Conservation (phyloP, 2,888 invertebrate genomes). For the Phytoseiulus persimilis region DNA sequence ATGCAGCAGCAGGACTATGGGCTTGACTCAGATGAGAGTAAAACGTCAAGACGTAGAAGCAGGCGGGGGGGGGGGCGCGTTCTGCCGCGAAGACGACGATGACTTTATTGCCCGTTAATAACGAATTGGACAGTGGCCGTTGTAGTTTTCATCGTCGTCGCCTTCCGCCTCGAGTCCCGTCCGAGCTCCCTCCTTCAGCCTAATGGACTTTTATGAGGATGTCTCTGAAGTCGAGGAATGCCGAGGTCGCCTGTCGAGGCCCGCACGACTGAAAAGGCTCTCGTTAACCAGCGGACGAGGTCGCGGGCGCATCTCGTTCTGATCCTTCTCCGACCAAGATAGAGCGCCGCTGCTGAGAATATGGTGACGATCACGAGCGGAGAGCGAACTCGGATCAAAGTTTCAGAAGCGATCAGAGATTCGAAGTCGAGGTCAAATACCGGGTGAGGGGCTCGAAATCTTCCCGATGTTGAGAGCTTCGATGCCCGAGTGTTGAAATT, state of each 20-base stretch:
- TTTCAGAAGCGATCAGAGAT: no score
- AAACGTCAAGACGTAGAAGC: not conserved
- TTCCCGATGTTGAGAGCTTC: no score
- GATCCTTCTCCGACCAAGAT: not conserved
- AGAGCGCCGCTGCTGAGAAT: no score
- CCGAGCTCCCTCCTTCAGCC: not conserved
- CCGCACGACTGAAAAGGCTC: not conserved
- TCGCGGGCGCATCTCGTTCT: no score
- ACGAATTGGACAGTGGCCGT: not conserved
- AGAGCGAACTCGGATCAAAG: no score
- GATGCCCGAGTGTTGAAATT: no score
- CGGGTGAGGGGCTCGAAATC: no score
- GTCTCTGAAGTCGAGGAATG: conserved; percentile 10
- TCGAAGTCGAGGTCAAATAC: no score
- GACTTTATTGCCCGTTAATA: conserved; percentile 38
- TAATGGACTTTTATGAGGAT: conserved; percentile 35
- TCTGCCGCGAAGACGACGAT: not conserved
- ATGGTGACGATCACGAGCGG: no score
- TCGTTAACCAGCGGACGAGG: not conserved
- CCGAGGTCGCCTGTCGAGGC: not conserved
- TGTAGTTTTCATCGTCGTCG: no score
- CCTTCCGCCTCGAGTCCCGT: not conserved
- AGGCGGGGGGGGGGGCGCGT: not conserved
- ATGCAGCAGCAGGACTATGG: not conserved
- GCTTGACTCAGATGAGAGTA: not conserved